phyloP scores from a whole-genome alignment of 2,113 vertebrate species.

The Emydura subglobosa region DNA sequence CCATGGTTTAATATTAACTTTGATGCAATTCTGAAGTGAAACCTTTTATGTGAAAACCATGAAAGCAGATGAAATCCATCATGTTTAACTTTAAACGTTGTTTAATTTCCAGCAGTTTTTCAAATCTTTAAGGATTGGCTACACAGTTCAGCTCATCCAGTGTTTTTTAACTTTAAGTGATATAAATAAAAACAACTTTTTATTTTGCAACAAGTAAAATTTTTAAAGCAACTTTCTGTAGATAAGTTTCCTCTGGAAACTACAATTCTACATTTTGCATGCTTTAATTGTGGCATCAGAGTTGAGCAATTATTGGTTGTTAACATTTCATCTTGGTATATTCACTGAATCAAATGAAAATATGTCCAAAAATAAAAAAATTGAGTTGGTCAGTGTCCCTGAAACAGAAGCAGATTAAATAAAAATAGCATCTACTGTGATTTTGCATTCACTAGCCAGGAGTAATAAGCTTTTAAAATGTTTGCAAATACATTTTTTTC shows the following conservation, averaged over 20 bases:
- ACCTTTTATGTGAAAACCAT: not conserved
- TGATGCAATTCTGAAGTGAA: not conserved
- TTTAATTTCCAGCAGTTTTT: slow-evolving; percentile 34
- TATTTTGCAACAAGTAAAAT: not conserved
- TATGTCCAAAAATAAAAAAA: not conserved
- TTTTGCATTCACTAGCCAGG: slow-evolving; percentile 60
- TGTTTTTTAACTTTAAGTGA: not conserved
- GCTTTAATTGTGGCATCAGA: slow-evolving; percentile 8
- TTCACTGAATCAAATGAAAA: not conserved
- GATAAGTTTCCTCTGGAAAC: not conserved
- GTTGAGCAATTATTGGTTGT: not conserved
- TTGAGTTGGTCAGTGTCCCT: not conserved
- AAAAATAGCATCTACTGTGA: not conserved
- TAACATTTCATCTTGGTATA: not conserved
- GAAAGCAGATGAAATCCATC: slow-evolving; percentile 5
- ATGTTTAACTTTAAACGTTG: slow-evolving; percentile 29
- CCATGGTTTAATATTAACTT: not conserved
- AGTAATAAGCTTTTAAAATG: slow-evolving; percentile 36
- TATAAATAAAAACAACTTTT: not conserved
- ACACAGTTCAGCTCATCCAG: not conserved
- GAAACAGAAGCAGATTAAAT: not conserved
- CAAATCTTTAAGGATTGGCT: slow-evolving; percentile 11
- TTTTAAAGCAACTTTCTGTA: not conserved
- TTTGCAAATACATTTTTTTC: slow-evolving; percentile 23
- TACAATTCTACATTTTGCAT: slow-evolving; percentile 11